phyloP scores from a whole-genome alignment of 2,797 vertebrate genomes.

The Tadarida brasiliensis region DNA sequence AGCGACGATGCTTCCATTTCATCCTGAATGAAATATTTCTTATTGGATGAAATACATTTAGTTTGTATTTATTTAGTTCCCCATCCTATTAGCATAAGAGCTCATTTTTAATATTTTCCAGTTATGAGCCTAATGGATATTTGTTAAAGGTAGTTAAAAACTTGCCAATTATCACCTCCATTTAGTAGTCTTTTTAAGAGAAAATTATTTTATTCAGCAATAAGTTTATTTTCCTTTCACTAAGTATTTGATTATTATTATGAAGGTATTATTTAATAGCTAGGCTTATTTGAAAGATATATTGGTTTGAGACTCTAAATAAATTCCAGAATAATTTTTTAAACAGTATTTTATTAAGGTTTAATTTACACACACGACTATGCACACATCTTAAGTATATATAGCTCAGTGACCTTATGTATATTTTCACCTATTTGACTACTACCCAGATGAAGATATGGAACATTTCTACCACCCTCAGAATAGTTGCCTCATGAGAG shows the following conservation, averaged over 20 bases:
- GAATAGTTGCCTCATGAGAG: neutral
- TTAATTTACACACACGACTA: neutral
- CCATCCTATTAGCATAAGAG: neutral
- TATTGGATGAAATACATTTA: neutral
- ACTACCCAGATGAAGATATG: neutral
- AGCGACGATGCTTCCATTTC: neutral
- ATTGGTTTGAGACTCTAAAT: neutral
- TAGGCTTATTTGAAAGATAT: neutral
- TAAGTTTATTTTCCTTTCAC: slow-evolving; percentile 2
- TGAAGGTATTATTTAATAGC: neutral
- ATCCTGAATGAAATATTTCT: neutral
- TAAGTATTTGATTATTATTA: neutral
- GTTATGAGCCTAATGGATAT: neutral
- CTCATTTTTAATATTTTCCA: neutral
- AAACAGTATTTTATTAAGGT: neutral
- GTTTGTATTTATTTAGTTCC: neutral
- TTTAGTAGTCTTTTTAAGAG: neutral
- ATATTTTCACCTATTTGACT: neutral
- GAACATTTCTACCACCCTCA: neutral
- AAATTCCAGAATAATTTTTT: neutral
- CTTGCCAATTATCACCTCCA: neutral
- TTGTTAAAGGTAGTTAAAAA: slow-evolving; percentile 2
- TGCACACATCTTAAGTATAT: neutral
- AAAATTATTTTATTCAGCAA: neutral
- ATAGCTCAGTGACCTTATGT: neutral